These are phyloP conservation scores for Trachymyrmex cornetzi DNA, from an alignment of 1,140 invertebrate species.

Conservation along the genomic window DNA sequence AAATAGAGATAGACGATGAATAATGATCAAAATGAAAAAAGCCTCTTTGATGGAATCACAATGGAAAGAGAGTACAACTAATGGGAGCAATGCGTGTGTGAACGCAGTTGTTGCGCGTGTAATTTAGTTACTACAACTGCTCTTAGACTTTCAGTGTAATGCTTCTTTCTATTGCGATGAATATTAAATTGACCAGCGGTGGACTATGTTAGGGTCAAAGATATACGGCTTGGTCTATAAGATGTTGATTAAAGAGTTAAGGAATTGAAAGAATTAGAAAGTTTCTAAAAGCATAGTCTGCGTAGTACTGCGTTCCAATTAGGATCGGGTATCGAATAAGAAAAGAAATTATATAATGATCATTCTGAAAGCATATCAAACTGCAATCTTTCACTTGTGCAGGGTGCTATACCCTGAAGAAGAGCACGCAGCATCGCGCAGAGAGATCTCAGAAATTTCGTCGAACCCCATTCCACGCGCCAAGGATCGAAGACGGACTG, in stretches of 20 bases:
- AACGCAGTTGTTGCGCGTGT: not conserved
- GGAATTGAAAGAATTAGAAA: not conserved
- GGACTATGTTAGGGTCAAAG: not conserved
- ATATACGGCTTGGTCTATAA: not conserved
- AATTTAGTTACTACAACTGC: not conserved
- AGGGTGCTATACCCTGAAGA: not conserved
- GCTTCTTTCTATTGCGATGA: not conserved
- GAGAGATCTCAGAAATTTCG: conserved; percentile 69
- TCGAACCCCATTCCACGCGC: conserved; percentile 71
- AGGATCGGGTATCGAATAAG: not conserved
- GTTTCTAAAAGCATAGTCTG: not conserved
- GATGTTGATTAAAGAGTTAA: not conserved
- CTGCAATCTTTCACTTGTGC: not conserved
- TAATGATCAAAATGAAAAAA: conserved; percentile 1
- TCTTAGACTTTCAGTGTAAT: not conserved
- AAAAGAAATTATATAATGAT: not conserved
- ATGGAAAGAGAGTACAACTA: not conserved
- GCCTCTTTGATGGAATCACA: not conserved
- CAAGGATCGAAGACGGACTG: conserved; percentile 66
- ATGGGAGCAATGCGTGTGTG: not conserved
- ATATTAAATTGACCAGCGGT: not conserved
- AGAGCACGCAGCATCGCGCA: not conserved
- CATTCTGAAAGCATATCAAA: not conserved
- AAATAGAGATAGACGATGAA: conserved; percentile 8
- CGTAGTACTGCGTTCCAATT: not conserved